Percentiles rank a stretch among this genome's conserved stretches.
Evolutionary conservation across 2,888 invertebrate species (phyloP).

Genomic region (Amiota minor): DNA sequence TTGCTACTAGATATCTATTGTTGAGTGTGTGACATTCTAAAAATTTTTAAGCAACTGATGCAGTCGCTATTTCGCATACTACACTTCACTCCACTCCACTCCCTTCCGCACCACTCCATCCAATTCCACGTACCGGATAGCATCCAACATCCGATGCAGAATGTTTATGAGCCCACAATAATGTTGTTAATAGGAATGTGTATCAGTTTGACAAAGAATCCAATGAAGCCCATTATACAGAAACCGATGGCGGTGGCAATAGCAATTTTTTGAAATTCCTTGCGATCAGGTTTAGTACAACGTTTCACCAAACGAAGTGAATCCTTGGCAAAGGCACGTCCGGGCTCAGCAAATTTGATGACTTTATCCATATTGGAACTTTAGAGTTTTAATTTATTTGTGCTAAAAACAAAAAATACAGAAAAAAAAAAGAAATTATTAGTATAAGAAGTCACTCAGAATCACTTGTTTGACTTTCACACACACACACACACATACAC

Average conservation of each 20-base stretch:
- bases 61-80: too few species aligned
- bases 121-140: too few species aligned
- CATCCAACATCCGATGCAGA: too few species aligned
- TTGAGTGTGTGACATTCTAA: too few species aligned
- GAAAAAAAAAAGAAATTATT: constrained; percentile 22
- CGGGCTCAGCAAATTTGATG: constrained; percentile 93
- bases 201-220: constrained; percentile 99
- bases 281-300: constrained; percentile 99
- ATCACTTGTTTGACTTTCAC: too few species aligned
- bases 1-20: too few species aligned
- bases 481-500: not conserved
- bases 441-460: not conserved
- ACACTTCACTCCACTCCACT: too few species aligned
- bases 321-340: constrained; percentile 97
- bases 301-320: constrained; percentile 98
- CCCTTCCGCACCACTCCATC: too few species aligned
- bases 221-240: constrained; percentile 99
- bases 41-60: too few species aligned
- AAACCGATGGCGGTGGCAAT: constrained; percentile 99
- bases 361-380: constrained; percentile 91
- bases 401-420: constrained; percentile 27
- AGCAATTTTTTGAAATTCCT: constrained; percentile 99
- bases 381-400: not conserved
- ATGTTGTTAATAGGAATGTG: constrained; percentile 99
- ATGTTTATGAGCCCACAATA: constrained; percentile 85